Conservation (phyloP, 1,140 invertebrate species). For the Drosophila rufa region DNA sequence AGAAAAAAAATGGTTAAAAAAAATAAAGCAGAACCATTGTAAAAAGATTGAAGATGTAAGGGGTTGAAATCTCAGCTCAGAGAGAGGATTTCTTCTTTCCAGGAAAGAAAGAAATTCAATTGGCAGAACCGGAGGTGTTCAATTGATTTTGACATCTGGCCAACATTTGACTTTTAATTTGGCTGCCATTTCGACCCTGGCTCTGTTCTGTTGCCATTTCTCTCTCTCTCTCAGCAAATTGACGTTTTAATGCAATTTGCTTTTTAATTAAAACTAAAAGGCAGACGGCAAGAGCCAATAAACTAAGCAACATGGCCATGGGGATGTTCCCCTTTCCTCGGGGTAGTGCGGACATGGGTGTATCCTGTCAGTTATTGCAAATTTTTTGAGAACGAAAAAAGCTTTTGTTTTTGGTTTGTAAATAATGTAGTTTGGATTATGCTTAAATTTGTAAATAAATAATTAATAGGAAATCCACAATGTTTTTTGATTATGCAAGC, state of each 20-base stretch:
- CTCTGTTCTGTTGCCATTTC: not conserved
- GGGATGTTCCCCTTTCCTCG: not conserved
- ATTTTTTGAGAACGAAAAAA: not conserved
- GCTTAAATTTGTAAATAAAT: conserved; percentile 2
- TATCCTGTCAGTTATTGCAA: conserved; percentile 1
- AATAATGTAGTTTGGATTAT: conserved; percentile 3
- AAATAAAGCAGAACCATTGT: conserved; percentile 6
- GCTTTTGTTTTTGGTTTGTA: not conserved
- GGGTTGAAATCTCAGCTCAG: conserved; percentile 38
- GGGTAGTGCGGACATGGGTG: conserved; percentile 1
- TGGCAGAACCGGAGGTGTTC: conserved; percentile 60
- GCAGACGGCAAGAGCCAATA: conserved; percentile 36
- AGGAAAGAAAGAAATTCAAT: conserved; percentile 35
- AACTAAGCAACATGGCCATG: conserved; percentile 29
- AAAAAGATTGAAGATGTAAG: conserved; percentile 35
- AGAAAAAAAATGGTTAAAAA: conserved; percentile 20
- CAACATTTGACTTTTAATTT: conserved; percentile 55
- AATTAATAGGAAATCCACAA: not conserved
- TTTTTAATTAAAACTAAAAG: conserved; percentile 71
- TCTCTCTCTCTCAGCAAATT: conserved; percentile 31
- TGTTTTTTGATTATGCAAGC: not conserved
- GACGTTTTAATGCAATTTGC: conserved; percentile 75
- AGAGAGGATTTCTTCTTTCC: conserved; percentile 1
- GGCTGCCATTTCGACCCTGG: conserved; percentile 16
- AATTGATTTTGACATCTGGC: conserved; percentile 69